Evolutionary conservation across 2,797 vertebrate species (phyloP).

Genomic region (Dryobates pubescens): DNA sequence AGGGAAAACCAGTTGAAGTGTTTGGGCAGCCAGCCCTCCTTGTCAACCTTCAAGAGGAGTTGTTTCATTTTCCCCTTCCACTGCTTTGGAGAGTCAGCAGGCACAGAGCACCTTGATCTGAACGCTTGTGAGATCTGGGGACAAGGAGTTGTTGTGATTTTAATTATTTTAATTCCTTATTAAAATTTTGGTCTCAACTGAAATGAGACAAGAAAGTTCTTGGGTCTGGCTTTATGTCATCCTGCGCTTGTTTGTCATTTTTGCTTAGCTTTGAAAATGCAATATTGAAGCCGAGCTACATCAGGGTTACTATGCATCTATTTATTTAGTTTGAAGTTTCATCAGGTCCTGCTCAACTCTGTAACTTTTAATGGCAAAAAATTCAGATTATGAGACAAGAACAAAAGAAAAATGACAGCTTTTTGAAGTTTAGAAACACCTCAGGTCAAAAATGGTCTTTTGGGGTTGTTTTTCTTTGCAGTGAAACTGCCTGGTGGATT

Average conservation of each 20-base stretch:
- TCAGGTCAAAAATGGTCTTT: background rate
- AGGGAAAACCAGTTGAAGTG: background rate
- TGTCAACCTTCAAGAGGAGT: background rate
- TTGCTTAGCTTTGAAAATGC: conserved; percentile 2
- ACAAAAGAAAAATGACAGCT: background rate
- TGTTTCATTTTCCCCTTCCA: conserved; percentile 32
- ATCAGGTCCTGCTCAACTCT: background rate
- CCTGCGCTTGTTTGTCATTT: background rate
- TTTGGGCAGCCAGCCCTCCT: background rate
- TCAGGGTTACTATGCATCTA: background rate
- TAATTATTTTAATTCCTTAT: background rate
- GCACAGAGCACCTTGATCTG: background rate
- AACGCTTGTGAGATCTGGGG: background rate
- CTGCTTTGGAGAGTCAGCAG: background rate
- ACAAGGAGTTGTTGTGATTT: background rate
- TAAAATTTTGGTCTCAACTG: background rate
- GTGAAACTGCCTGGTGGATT: background rate
- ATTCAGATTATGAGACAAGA: background rate
- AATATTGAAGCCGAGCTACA: background rate
- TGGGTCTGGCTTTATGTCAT: background rate
- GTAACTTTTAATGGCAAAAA: background rate
- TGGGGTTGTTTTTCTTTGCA: background rate
- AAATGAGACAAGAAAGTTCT: background rate
- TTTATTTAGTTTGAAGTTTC: background rate
- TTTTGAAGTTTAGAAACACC: conserved; percentile 31